phyloP scores from a whole-genome alignment of 2,888 invertebrate genomes.

The Itoplectis maculator region DNA sequence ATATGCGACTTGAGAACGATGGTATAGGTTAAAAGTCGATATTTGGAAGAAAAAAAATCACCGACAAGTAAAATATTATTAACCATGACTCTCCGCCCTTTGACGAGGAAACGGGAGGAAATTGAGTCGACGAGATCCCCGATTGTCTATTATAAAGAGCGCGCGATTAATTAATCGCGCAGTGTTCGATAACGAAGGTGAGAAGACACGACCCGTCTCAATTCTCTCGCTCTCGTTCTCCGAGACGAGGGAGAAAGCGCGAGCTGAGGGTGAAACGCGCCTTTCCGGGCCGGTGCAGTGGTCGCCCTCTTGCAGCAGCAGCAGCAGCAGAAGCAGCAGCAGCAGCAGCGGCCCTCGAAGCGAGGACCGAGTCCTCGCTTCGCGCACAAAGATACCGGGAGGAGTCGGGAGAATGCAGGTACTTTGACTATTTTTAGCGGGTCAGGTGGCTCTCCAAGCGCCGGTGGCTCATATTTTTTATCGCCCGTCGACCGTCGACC shows the following conservation, averaged over 20 bases:
- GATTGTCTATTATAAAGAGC: not conserved
- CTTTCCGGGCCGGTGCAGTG: conserved; percentile 44
- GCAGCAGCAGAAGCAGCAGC: too few species aligned
- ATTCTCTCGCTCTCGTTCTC: not conserved
- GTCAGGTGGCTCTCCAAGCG: conserved; percentile 73
- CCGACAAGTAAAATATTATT: too few species aligned
- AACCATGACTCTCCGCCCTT: too few species aligned
- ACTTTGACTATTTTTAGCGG: conserved; percentile 76
- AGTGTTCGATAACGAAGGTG: conserved; percentile 18
- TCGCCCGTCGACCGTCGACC: conserved; percentile 31
- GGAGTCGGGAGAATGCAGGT: conserved; percentile 51
- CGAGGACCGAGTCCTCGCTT: too few species aligned
- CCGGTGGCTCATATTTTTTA: conserved; percentile 65
- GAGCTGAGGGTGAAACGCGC: conserved; percentile 17
- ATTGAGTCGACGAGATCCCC: not conserved
- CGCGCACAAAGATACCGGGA: conserved; percentile 51
- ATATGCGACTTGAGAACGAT: too few species aligned
- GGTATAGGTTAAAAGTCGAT: too few species aligned
- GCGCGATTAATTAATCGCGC: conserved; percentile 21
- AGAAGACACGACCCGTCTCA: not conserved
- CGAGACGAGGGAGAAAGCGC: not conserved
- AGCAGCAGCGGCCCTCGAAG: conserved; percentile 63
- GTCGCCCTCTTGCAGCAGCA: too few species aligned
- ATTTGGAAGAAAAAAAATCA: too few species aligned
- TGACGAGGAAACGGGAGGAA: not conserved